phyloP scores from a whole-genome alignment of 2,113 vertebrate species.

The Amblyornis subalaris region DNA sequence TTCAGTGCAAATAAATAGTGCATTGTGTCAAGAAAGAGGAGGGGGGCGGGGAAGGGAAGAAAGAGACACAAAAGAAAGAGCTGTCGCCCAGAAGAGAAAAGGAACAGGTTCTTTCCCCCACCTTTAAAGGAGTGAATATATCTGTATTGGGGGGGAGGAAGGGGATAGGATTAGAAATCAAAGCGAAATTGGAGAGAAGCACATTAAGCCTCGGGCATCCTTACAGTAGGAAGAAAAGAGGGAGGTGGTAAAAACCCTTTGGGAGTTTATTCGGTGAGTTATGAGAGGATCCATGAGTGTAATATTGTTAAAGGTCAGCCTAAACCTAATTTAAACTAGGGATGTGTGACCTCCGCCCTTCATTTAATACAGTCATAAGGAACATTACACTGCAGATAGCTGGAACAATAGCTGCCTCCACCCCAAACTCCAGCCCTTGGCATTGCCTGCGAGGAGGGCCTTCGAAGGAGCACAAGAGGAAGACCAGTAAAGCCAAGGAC shows the following conservation, averaged over 20 bases:
- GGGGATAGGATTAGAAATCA: conserved; percentile 59
- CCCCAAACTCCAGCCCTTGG: conserved; percentile 33
- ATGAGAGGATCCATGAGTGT: conserved; percentile 42
- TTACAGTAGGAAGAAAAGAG: conserved; percentile 52
- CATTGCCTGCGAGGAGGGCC: conserved; percentile 4
- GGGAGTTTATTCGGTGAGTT: conserved; percentile 54
- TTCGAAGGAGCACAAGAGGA: not conserved
- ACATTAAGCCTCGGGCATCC: conserved; percentile 58
- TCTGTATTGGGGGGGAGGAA: not conserved
- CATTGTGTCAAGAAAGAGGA: conserved; percentile 64
- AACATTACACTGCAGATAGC: conserved; percentile 58
- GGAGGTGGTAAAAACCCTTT: conserved; percentile 38
- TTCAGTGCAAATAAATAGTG: conserved; percentile 71
- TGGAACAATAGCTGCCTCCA: conserved; percentile 63
- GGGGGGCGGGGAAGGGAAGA: conserved; percentile 52
- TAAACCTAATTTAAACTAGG: conserved; percentile 60
- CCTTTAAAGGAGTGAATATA: conserved; percentile 49
- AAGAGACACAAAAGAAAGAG: conserved; percentile 59
- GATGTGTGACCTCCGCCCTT: conserved; percentile 66
- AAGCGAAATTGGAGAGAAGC: conserved; percentile 53
- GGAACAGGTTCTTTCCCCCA: conserved; percentile 53
- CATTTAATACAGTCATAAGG: conserved; percentile 65
- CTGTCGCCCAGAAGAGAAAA: conserved; percentile 58
- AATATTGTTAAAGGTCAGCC: conserved; percentile 63
- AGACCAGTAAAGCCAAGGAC: not conserved